Conservation (phyloP, 2,888 invertebrate genomes). For the Oeneis ivallda region DNA sequence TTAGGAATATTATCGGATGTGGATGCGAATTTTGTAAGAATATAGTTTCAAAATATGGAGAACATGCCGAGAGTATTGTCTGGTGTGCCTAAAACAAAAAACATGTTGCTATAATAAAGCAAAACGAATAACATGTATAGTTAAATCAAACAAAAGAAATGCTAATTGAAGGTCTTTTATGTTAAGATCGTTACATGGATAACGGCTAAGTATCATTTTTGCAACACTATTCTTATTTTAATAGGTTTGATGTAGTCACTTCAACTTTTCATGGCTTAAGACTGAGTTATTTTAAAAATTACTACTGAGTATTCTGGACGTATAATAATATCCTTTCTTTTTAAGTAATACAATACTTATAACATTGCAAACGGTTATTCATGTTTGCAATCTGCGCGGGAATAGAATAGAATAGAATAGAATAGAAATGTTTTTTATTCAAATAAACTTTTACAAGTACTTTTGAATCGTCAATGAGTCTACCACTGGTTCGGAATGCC, state of each 20-base stretch:
- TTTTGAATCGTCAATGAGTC: too few relatives aligned
- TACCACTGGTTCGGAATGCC: too few relatives aligned
- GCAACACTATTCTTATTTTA: constrained; percentile 66
- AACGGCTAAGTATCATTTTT: constrained; percentile 54
- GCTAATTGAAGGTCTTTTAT: constrained; percentile 64
- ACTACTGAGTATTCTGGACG: background rate
- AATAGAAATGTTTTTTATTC: too few relatives aligned
- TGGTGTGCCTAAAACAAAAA: constrained; percentile 89
- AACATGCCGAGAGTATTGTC: constrained; percentile 95
- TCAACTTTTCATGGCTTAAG: constrained; percentile 35
- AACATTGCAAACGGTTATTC: background rate
- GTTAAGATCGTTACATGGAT: constrained; percentile 51
- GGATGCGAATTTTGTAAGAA: constrained; percentile 94
- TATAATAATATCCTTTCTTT: background rate
- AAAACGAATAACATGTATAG: constrained; percentile 44
- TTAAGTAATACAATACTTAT: background rate
- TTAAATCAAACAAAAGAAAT: constrained; percentile 56
- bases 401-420: background rate
- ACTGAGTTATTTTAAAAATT: background rate
- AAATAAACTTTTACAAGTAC: too few relatives aligned
- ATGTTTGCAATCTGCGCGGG: too few relatives aligned
- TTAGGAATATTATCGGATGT: constrained; percentile 95
- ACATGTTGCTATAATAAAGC: constrained; percentile 61
- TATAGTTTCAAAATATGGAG: constrained; percentile 96
- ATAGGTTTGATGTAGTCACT: constrained; percentile 54